Conservation (phyloP, 2,797 vertebrate species). For the Cephalopachus bancanus region DNA sequence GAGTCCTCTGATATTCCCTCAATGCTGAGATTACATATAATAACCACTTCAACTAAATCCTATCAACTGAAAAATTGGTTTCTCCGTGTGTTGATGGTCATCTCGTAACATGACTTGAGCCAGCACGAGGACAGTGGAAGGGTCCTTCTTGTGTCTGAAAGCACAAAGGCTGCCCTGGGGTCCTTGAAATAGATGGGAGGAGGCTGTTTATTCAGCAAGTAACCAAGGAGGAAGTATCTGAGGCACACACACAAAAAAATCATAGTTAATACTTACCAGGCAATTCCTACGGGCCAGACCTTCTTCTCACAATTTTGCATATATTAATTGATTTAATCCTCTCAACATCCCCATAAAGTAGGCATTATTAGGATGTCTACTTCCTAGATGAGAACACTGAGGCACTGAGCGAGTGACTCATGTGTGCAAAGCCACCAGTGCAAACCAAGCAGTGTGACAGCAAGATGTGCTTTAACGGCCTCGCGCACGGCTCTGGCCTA, state of each 20-base stretch:
- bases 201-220: not conserved
- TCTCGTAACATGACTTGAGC: not conserved
- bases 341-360: not conserved
- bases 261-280: not conserved
- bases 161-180: not conserved
- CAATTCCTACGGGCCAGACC: not conserved
- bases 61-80: not conserved
- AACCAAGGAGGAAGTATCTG: not conserved
- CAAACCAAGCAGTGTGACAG: not conserved
- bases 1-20: not conserved
- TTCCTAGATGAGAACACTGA: not conserved
- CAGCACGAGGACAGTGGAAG: not conserved
- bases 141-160: not conserved
- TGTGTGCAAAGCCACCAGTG: not conserved
- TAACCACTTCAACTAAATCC: not conserved
- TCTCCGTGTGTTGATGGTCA: not conserved
- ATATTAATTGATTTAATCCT: not conserved
- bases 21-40: accelerated
- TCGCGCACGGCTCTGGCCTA: not conserved
- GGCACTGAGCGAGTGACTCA: not conserved
- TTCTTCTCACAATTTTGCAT: not conserved
- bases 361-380: not conserved
- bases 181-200: not conserved
- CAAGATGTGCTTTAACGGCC: not conserved
- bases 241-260: not conserved